Base-by-base conservation (phyloP, 2,113 vertebrate genomes). In the Gobio gobio region DNA sequence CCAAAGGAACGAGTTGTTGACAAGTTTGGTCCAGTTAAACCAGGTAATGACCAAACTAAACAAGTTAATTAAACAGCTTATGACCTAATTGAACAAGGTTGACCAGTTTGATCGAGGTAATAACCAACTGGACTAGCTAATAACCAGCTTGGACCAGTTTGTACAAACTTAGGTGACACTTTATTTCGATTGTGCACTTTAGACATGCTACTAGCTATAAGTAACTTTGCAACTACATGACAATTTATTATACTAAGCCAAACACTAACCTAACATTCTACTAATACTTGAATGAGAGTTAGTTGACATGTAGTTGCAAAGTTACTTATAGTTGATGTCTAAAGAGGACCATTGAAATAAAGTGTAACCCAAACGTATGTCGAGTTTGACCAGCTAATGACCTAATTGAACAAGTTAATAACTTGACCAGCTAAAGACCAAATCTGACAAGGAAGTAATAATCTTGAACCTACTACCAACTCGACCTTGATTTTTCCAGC, bases 401-500 rank as follows among this genome's bases (percentile, higher is more conserved):
- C 8, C 9, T 36, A 68, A 36, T 7, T 68, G 0, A 40, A 26
- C 61, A 68, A 40, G 64, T 66, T 3, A 36, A 3, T 68, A 68
- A 33, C 8, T 22, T 14, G 24, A 75, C 2, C 12, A 45, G 20
- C 24, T 75, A 75, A 40, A 54, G 24, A 5, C 74, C 16, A 26
- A 9, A 51, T 51, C 22, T 72, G 45, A 24, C 73, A 5, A 76
- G n/a, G 3, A 10, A 47, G n/a, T 14, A 47, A 74, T 47, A 12
- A n/a, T 47, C 22, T 47, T 26, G 70, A 4, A 49, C 72, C n/a
- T 49, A 3, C 26, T 20, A 49, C 5, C 5, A 51, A 12, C n/a
- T 16, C 59, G 56, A 76, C 9, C 40, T 78, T 43, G 40, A 45
- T 79, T 63, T 83, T 33, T 24, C 10, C 76, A 66, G 54, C 43